Evolutionary conservation across 2,113 vertebrate species (phyloP).

Genomic region (Phocoena phocoena): DNA sequence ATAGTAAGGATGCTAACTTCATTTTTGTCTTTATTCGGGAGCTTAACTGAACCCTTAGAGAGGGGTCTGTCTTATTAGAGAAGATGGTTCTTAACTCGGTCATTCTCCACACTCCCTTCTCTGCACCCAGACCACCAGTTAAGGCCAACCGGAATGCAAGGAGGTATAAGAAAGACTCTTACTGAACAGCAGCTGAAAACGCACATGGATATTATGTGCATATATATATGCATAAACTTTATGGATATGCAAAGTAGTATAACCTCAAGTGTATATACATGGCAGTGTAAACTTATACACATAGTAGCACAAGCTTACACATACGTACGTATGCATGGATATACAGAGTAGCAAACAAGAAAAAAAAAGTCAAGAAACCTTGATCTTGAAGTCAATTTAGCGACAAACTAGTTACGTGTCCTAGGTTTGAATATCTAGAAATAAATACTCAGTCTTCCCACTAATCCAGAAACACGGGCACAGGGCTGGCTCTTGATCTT

Average conservation of each 20-base stretch:
- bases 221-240: not conserved
- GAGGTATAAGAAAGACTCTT: not conserved
- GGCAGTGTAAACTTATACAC: not conserved
- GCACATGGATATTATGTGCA: not conserved
- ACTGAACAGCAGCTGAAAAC: not conserved
- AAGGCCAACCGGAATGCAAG: not conserved
- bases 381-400: not conserved
- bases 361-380: not conserved
- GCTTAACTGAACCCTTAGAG: not conserved
- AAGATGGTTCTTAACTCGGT: not conserved
- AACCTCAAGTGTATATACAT: not conserved
- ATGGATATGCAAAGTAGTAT: not conserved
- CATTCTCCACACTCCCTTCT: not conserved
- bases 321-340: accelerated
- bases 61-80: not conserved
- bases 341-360: not conserved
- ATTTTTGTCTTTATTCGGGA: not conserved
- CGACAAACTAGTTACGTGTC: not conserved
- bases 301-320: not conserved
- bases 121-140: not conserved
- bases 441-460: not conserved
- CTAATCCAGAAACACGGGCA: not conserved
- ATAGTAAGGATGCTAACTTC: not conserved
- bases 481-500: not conserved
- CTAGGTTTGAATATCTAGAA: not conserved